These are phyloP conservation scores for Muntiacus muntjak DNA, from an alignment of 2,113 vertebrate species.

Conservation along the genomic window DNA sequence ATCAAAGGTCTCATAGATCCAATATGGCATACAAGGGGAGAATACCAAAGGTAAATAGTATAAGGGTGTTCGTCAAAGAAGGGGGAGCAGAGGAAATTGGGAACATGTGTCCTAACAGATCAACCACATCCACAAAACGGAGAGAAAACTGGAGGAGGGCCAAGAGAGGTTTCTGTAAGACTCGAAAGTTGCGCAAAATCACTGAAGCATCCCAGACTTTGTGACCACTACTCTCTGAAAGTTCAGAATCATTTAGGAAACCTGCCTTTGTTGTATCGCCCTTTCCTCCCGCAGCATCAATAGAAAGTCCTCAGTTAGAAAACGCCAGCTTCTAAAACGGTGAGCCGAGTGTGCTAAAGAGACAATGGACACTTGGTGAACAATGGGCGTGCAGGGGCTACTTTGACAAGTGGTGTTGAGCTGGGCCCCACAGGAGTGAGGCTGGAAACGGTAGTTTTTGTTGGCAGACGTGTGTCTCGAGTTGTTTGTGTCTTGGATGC, in stretches of 20 bases:
- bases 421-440: fast-evolving
- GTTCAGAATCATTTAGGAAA: slow-evolving; percentile 27
- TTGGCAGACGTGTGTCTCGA: slow-evolving; percentile 28
- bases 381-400: neutral
- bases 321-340: neutral
- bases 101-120: neutral
- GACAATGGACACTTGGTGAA: neutral
- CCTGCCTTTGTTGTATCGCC: fast-evolving
- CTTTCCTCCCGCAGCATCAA: neutral
- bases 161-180: neutral
- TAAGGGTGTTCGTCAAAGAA: neutral
- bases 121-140: neutral
- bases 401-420: neutral
- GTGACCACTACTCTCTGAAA: fast-evolving
- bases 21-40: neutral
- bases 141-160: neutral
- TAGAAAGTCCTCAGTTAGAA: neutral
- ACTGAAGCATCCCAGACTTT: neutral
- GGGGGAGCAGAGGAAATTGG: neutral
- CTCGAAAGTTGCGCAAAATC: neutral
- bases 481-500: neutral
- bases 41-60: neutral
- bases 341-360: neutral
- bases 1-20: neutral
- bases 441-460: neutral